These are phyloP conservation scores for Harpalus rubripes DNA, from an alignment of 2,888 invertebrate species.

Conservation along the genomic window DNA sequence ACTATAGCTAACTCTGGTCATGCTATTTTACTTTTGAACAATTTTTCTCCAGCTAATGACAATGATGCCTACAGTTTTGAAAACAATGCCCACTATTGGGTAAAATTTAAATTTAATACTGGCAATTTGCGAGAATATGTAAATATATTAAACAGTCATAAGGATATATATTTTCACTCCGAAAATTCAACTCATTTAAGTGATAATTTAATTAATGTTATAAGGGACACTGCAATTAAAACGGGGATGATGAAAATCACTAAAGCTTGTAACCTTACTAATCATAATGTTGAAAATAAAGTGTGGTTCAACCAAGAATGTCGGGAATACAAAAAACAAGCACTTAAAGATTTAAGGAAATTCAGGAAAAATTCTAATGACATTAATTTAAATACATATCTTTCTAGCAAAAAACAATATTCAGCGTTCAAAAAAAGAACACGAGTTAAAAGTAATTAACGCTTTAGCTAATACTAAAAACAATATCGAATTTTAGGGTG, in stretches of 20 bases:
- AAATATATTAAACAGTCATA: background rate
- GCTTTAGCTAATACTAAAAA: background rate
- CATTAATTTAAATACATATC: background rate
- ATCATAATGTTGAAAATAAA: background rate
- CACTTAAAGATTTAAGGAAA: background rate
- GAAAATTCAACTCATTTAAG: background rate
- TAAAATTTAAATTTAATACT: conserved; percentile 38
- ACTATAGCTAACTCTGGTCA: too few relatives aligned
- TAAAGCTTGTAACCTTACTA: background rate
- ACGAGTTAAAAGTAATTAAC: background rate
- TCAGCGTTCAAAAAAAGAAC: background rate
- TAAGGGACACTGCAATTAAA: background rate
- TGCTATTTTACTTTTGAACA: too few relatives aligned
- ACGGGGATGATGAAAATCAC: background rate
- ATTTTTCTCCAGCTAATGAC: too few relatives aligned
- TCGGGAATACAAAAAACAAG: background rate
- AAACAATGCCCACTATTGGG: background rate
- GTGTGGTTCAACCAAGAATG: background rate
- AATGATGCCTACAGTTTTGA: background rate
- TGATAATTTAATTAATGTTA: background rate
- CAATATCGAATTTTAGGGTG: background rate
- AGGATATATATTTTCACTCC: background rate
- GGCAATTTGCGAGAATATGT: background rate
- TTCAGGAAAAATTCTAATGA: background rate
- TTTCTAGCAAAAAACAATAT: background rate